Base-by-base conservation (phyloP, 2,888 invertebrate genomes). In the Imbricaverruca yamaguchii region DNA sequence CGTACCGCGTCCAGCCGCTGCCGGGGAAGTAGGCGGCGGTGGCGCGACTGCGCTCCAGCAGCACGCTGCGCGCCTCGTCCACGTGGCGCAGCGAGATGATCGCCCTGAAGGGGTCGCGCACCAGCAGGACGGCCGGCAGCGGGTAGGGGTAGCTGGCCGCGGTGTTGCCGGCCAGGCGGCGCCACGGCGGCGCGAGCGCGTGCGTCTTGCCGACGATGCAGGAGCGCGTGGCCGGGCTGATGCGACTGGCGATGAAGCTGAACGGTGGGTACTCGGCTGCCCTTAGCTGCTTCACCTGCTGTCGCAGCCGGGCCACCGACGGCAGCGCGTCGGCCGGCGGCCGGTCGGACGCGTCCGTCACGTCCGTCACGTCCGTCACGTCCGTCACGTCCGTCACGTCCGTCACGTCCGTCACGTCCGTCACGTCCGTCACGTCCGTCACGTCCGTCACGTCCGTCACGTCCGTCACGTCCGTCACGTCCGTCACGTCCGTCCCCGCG, bases 61-160 rank as follows among this genome's bases (percentile, higher is more conserved):
- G n/a, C 21, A 9, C 4, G 56, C 21, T 56, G n/a, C 7, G 4
- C 21, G 0, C 10, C n/a, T 12, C 1, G 56, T 21, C n/a, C 21
- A 21, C 18, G 56, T 78, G 78, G 21, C 56, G 56, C n/a, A 78
- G n/a, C 3, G 78, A 56, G 78, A 55, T 55, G 9, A 78, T 3
- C 11, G 78, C 55, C 4, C n/a, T 21, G 78, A 78, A 78, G 21
- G 78, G 78, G 56, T 78, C 78, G 56, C 78, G 78, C 23, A 78
- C 56, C 6, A 78, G 56, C 56, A 78, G 78, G 18, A 78, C 13
- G n/a, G 55, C 56, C n/a, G 78, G 56, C 78, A 55, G 78, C 55
- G n/a, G 78, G 10, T 67, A 3, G 11, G n/a, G 39, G 55, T 78
- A 56, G 21, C 78, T 11, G 78, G 78, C 56, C 4, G 56, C 56